phyloP scores from a whole-genome alignment of 37 sponge, comb jelly and placozoan genomes.

The Sycon ciliatum region DNA sequence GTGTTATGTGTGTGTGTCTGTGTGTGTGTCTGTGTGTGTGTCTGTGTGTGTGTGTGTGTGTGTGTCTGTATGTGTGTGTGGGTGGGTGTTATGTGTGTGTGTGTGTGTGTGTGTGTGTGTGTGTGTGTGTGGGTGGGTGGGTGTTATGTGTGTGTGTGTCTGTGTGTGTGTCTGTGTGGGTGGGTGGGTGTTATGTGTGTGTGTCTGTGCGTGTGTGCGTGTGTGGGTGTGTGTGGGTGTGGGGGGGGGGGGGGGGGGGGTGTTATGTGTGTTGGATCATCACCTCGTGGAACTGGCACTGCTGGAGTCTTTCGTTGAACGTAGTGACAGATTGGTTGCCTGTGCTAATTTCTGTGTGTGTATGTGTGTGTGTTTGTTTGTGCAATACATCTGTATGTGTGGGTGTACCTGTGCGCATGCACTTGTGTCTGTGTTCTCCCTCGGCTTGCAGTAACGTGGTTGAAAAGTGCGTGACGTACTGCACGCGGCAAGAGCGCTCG shows the following conservation, averaged over 20 bases:
- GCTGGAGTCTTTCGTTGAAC: too few species aligned
- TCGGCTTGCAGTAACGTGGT: constrained; percentile 77
- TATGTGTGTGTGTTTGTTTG: too few species aligned
- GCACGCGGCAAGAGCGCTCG: constrained; percentile 52
- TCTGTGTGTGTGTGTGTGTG: constrained; percentile 26
- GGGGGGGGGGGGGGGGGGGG: too few species aligned
- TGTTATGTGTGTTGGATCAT: too few species aligned
- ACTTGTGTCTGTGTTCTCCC: background rate
- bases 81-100: background rate
- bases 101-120: constrained; percentile 14
- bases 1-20: constrained; percentile 28
- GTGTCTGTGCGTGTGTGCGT: too few species aligned
- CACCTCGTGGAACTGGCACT: too few species aligned
- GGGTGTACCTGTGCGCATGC: background rate
- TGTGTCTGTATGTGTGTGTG: constrained; percentile 2
- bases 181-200: too few species aligned
- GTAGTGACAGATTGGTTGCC: too few species aligned
- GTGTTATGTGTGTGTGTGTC: constrained; percentile 5
- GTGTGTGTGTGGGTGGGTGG: constrained; percentile 17
- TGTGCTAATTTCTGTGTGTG: background rate
- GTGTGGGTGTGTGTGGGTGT: too few species aligned
- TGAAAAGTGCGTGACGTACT: constrained; percentile 84
- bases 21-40: constrained; percentile 34
- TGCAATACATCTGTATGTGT: background rate
- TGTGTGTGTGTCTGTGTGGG: background rate